Evolutionary conservation across 2,113 vertebrate genomes (phyloP).

Genomic region (Pteronura brasiliensis): DNA sequence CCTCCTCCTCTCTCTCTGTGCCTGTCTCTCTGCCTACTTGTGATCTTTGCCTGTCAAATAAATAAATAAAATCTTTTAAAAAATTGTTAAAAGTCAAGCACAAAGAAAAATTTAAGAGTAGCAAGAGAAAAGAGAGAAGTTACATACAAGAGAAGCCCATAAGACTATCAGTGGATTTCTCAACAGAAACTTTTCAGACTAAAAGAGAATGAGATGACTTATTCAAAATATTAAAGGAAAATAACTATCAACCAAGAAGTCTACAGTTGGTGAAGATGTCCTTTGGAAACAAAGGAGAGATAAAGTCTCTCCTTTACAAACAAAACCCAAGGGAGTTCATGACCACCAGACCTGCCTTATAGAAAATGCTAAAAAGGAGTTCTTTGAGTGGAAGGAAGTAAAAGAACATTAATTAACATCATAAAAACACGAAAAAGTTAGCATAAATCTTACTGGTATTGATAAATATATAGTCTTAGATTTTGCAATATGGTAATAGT

Average conservation of each 20-base stretch:
- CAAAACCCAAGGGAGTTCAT: background rate
- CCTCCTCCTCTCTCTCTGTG: too few species aligned
- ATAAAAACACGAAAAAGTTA: background rate
- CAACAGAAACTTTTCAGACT: background rate
- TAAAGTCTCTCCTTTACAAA: background rate
- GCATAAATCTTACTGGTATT: background rate
- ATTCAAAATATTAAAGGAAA: background rate
- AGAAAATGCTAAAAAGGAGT: background rate
- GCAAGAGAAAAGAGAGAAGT: background rate
- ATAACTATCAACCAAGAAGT: background rate
- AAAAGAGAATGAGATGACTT: background rate
- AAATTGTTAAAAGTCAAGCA: background rate
- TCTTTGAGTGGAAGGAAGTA: background rate
- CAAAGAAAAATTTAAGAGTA: background rate
- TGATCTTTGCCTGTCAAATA: too few species aligned
- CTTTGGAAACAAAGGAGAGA: background rate
- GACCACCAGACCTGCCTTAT: background rate
- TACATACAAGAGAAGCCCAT: background rate
- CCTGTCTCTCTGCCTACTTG: too few species aligned
- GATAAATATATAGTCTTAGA: background rate
- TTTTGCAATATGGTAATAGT: background rate
- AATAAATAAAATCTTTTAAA: too few species aligned
- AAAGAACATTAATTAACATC: background rate
- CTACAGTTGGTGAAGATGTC: background rate
- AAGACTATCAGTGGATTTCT: background rate